Evolutionary conservation across 2,113 vertebrate genomes (phyloP).

Genomic region (Rhinoptilus africanus): DNA sequence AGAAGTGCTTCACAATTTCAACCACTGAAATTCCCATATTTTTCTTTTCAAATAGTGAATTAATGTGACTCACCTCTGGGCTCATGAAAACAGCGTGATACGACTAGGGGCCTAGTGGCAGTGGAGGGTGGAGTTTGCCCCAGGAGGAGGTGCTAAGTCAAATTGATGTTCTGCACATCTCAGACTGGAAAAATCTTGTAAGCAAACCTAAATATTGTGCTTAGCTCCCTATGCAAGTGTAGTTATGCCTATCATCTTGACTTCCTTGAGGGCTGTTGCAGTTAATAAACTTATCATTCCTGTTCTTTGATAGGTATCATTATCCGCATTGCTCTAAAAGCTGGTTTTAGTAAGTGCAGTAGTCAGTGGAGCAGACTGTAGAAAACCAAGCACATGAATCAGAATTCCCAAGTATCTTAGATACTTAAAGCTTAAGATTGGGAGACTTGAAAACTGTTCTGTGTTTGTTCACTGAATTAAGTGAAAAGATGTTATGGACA

Average conservation of each 20-base stretch:
- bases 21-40: not conserved
- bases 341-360: not conserved
- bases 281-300: not conserved
- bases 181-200: not conserved
- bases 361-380: not conserved
- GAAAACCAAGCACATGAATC: not conserved
- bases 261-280: not conserved
- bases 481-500: not conserved
- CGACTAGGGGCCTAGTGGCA: not conserved
- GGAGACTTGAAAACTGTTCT: not conserved
- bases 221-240: not conserved
- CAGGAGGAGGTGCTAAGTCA: not conserved
- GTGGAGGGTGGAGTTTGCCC: not conserved
- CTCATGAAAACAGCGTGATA: not conserved
- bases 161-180: not conserved
- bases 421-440: not conserved
- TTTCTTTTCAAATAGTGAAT: slow-evolving; percentile 19
- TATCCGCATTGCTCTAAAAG: not conserved
- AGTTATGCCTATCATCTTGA: not conserved
- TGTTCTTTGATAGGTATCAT: not conserved
- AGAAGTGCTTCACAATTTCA: not conserved
- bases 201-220: not conserved
- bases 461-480: not conserved
- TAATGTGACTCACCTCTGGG: not conserved
- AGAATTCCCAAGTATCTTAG: not conserved